These are phyloP conservation scores for Toxonevra muliebris DNA, from an alignment of 2,888 invertebrate genomes.

Conservation along the genomic window DNA sequence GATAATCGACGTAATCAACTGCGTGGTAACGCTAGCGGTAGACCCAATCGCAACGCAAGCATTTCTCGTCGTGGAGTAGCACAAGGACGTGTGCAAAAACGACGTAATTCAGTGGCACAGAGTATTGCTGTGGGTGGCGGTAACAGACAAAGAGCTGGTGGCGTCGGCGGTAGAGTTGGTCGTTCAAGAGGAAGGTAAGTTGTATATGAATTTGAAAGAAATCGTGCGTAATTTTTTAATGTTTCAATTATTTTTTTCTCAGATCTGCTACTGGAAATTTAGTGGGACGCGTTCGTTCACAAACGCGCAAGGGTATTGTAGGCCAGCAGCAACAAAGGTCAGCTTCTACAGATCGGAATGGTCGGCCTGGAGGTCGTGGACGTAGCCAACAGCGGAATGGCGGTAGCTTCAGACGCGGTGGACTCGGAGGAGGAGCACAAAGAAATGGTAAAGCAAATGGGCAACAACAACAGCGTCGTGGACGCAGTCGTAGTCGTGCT, in stretches of 20 bases:
- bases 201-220: not conserved
- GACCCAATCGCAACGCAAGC: conserved; percentile 42
- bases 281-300: conserved; percentile 54
- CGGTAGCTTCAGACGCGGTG: conserved; percentile 25
- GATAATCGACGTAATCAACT: conserved; percentile 34
- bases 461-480: conserved; percentile 53
- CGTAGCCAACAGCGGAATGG: conserved; percentile 50
- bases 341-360: conserved; percentile 29
- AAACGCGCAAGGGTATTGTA: conserved; percentile 48
- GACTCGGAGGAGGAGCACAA: conserved; percentile 32
- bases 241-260: not conserved
- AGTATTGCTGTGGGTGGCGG: conserved; percentile 28
- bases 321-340: conserved; percentile 41
- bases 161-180: conserved; percentile 43
- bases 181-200: conserved; percentile 55
- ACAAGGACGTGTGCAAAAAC: conserved; percentile 56
- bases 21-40: conserved; percentile 18
- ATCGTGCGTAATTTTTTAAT: not conserved
- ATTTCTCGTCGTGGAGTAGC: conserved; percentile 50
- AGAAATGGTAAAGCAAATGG: conserved; percentile 47
- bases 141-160: conserved; percentile 38
- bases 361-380: conserved; percentile 43
- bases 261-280: conserved; percentile 48
- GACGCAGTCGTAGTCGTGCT: conserved; percentile 60
- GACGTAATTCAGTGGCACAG: conserved; percentile 46